These are phyloP conservation scores for Carassius gibelio DNA, from an alignment of 2,113 vertebrate genomes.

Conservation along the genomic window DNA sequence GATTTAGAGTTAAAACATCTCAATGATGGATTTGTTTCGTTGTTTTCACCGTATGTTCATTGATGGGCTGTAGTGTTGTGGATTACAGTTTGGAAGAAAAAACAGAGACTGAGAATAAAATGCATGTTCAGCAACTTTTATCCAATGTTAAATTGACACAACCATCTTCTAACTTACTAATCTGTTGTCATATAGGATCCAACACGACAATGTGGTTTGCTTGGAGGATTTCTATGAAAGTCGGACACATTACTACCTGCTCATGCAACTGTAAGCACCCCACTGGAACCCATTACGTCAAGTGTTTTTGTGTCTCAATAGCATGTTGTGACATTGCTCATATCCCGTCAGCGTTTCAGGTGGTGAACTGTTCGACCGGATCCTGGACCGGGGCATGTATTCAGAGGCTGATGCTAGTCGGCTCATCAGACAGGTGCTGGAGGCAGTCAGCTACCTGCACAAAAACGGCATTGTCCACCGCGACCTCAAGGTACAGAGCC, in stretches of 20 bases:
- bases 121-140: too few species aligned
- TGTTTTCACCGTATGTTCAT: too few species aligned
- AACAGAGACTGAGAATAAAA: too few species aligned
- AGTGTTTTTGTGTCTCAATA: not conserved
- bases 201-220: conserved; percentile 93
- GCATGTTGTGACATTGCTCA: not conserved
- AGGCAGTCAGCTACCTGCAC: conserved; percentile 91
- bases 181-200: conserved; percentile 77
- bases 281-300: not conserved
- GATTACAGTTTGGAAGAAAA: too few species aligned
- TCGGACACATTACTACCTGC: conserved; percentile 89
- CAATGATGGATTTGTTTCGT: too few species aligned
- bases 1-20: too few species aligned
- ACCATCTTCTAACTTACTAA: not conserved
- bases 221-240: conserved; percentile 96
- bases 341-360: conserved; percentile 83
- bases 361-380: conserved; percentile 97
- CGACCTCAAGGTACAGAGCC: conserved; percentile 85
- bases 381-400: conserved; percentile 91
- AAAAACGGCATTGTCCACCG: conserved; percentile 91
- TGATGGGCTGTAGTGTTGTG: too few species aligned
- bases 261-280: conserved; percentile 95
- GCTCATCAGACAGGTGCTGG: conserved; percentile 92
- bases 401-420: conserved; percentile 92
- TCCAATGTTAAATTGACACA: not conserved